Percentiles rank a stretch among this genome's conserved stretches.
These are phyloP conservation scores for Castor canadensis DNA, from an alignment of 2,113 vertebrate species.

Conservation along the genomic window DNA sequence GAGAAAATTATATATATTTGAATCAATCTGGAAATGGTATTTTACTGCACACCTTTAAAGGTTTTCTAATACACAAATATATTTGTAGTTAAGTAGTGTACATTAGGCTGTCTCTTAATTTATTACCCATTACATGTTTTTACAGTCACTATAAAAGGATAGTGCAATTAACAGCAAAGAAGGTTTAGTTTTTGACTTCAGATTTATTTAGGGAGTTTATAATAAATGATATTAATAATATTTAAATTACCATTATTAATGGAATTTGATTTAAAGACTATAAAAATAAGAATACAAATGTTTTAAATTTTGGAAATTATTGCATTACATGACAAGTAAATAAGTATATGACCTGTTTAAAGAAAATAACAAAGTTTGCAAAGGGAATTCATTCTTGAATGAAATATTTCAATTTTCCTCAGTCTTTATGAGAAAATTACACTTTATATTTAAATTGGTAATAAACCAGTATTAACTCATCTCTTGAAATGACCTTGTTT, in stretches of 20 bases:
- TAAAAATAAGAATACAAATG: not conserved
- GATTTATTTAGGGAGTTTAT: not conserved
- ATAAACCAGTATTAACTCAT: not conserved
- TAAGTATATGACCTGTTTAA: not conserved
- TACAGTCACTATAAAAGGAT: not conserved
- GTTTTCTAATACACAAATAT: not conserved
- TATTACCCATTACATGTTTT: not conserved
- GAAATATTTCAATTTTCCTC: not conserved
- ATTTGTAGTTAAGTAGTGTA: not conserved
- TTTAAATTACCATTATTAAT: not conserved
- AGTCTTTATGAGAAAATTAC: not conserved
- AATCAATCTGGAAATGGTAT: not conserved
- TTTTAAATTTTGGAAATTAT: not conserved
- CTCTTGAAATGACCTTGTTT: not conserved
- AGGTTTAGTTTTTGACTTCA: not conserved
- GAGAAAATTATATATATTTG: not conserved
- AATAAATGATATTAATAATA: not conserved
- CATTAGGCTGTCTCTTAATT: not conserved
- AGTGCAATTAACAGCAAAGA: not conserved
- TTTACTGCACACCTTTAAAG: not conserved
- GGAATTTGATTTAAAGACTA: not conserved
- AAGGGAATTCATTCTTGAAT: not conserved
- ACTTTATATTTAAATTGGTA: not conserved
- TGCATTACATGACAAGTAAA: not conserved
- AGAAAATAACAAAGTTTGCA: not conserved